Percentiles rank a stretch among this genome's conserved stretches.
Evolutionary conservation across 2,113 vertebrate species (phyloP).

Genomic region (Sapayoa aenigma): DNA sequence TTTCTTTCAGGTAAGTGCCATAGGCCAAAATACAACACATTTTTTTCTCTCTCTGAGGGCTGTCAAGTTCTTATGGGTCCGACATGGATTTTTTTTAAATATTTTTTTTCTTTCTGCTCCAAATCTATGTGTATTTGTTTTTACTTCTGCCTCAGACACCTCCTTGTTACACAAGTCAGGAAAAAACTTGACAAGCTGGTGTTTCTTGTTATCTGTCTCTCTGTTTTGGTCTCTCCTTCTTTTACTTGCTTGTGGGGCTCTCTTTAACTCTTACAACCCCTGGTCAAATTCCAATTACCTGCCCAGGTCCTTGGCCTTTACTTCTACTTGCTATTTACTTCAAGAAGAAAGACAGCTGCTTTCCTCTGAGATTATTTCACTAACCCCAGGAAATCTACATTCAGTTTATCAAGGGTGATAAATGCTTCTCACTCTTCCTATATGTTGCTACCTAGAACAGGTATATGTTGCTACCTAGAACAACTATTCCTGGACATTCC

Average conservation of each 20-base stretch:
- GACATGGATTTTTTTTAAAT: neutral
- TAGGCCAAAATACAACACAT: neutral
- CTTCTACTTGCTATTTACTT: neutral
- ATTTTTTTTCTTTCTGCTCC: neutral
- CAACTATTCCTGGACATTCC: neutral
- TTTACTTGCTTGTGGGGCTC: neutral
- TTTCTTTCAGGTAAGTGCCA: neutral
- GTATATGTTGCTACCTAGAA: neutral
- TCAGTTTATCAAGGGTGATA: neutral
- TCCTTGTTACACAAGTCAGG: neutral
- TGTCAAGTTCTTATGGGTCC: neutral
- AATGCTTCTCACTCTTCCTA: neutral
- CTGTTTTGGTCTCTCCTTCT: neutral
- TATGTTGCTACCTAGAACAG: neutral
- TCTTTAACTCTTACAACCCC: neutral
- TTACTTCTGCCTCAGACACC: neutral
- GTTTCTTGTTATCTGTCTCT: neutral
- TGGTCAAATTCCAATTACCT: neutral
- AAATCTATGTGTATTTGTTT: neutral
- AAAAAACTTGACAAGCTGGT: neutral
- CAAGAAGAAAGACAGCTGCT: neutral
- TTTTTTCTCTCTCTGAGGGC: neutral
- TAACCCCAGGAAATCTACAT: neutral
- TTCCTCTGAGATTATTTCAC: conserved; percentile 19
- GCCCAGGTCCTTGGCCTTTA: neutral